These are phyloP conservation scores for Trogon surrucura DNA, from an alignment of 2,113 vertebrate species.

Conservation along the genomic window DNA sequence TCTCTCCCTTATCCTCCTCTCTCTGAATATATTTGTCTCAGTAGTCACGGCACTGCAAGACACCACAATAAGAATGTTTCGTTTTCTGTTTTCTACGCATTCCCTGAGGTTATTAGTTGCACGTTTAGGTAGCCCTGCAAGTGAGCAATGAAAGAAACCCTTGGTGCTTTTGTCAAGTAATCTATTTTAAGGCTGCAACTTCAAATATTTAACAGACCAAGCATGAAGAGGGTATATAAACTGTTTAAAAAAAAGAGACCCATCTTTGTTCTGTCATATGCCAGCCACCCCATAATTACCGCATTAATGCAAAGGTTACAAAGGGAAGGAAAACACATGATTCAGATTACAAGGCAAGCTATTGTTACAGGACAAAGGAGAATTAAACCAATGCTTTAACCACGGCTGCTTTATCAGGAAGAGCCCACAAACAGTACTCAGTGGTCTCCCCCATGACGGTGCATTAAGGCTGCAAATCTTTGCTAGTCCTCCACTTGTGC, in stretches of 20 bases:
- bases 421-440: background rate
- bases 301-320: background rate
- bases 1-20: background rate
- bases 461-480: background rate
- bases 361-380: background rate
- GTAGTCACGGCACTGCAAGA: background rate
- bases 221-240: background rate
- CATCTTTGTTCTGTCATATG: background rate
- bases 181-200: background rate
- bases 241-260: background rate
- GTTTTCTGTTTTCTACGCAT: background rate
- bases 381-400: background rate
- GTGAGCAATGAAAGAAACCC: background rate
- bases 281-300: background rate
- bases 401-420: background rate
- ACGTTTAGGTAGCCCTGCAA: slow-evolving; percentile 2
- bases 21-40: background rate
- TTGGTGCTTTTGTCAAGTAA: background rate
- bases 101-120: background rate
- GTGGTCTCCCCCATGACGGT: rapidly evolving
- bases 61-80: background rate
- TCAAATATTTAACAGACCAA: slow-evolving; percentile 12
- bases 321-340: background rate
- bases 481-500: background rate
- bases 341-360: background rate